phyloP scores from a whole-genome alignment of 53 echinoderm and acorn worm genomes.

The Arbacia lixula region DNA sequence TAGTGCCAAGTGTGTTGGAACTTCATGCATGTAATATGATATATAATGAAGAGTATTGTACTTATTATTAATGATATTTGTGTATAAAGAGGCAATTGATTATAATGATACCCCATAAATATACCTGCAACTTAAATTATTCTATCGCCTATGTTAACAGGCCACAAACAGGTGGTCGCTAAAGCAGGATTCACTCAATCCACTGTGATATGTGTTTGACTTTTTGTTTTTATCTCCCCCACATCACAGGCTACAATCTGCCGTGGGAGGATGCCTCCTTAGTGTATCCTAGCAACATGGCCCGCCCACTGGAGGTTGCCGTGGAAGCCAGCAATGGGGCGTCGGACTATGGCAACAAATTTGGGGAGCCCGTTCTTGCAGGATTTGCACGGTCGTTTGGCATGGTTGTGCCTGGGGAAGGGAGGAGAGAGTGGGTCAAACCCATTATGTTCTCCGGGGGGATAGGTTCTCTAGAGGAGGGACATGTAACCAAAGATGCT shows the following conservation, averaged over 20 bases:
- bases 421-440: conserved; percentile 96
- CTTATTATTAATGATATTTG: no score
- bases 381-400: conserved; percentile 98
- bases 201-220: no score
- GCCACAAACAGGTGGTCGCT: no score
- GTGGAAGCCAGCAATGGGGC: conserved; percentile 95
- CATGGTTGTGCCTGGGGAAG: conserved; percentile 75
- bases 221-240: no score
- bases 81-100: no score
- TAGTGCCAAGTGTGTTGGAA: no score
- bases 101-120: no score
- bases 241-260: conserved; percentile 81
- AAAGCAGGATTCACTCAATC: no score
- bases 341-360: conserved; percentile 97
- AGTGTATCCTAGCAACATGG: conserved; percentile 83
- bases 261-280: conserved; percentile 87
- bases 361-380: conserved; percentile 94
- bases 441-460: conserved; percentile 99
- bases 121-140: no score
- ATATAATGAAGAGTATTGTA: no score
- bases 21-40: no score
- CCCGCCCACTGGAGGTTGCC: conserved; percentile 80
- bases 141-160: no score
- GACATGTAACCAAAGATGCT: conserved; percentile 76
- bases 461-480: conserved; percentile 79